Base-by-base conservation (phyloP, 2,797 vertebrate genomes). In the Hirundo rustica region DNA sequence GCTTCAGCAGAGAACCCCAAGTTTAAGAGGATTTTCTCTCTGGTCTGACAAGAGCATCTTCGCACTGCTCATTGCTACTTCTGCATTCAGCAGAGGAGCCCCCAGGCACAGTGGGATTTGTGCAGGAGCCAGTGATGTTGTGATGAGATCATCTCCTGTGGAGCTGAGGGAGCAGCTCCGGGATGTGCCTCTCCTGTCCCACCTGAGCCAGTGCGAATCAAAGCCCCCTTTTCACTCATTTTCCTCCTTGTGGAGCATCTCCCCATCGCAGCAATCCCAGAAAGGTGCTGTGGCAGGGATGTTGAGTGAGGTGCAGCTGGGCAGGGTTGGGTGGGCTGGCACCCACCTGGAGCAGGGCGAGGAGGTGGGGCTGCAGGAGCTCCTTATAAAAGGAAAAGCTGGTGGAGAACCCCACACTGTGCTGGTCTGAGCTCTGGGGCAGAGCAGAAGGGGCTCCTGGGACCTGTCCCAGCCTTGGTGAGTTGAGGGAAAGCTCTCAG, bases 401-500 rank as follows among this genome's bases (percentile, higher is more conserved):
- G 14, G 7, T 0, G 4, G 19, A 8, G 3, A 29, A 0, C 0
- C 0, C 0, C 0, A 5, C 12, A 2, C 0, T 17, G 2, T 21
- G 25, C 6, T 11, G 20, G 13, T 27, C 3, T 2, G 2, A 3
- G 4, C 3, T 0, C 1, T 13, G 34, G 5, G 22, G 11, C 1
- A 0, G 25, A 25, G 50, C 29, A 36, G 38, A 3, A 32, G 7
- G 34, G 2, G 2, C 0, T 34, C 2, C 11, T 29, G 5, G 38
- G 3, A 36, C 2, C 13, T 36, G 16, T 7, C 6, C 27, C 7
- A 6, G 8, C 22, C 5, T 7, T 6, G 64, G 42, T 68, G 71
- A 50, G 42, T 44, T 0, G 1, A 6, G 34, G 9, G 1, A 25
- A 57, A 4, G 6, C 26, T 38, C 38, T 16, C 1, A 3, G 18